These are phyloP conservation scores for Drosophila nasuta DNA, from an alignment of 1,140 invertebrate genomes.

Conservation along the genomic window DNA sequence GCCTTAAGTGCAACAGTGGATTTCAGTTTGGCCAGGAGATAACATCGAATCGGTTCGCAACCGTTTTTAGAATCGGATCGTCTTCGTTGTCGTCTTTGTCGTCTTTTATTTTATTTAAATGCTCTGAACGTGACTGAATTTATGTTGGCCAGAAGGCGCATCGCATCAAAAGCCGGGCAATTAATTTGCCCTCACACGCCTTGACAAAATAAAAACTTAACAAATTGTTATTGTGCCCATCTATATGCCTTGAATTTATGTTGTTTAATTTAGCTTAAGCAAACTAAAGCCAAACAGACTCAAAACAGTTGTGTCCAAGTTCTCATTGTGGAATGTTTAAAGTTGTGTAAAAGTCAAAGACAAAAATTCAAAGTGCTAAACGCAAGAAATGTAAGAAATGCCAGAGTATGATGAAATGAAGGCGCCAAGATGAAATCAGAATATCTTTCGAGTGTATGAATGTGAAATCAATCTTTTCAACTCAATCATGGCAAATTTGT, in stretches of 20 bases:
- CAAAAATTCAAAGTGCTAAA: background rate
- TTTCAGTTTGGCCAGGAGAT: conserved; percentile 76
- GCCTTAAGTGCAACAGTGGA: conserved; percentile 73
- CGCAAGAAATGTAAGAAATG: conserved; percentile 19
- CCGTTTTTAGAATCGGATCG: background rate
- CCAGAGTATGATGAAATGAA: background rate
- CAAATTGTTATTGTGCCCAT: conserved; percentile 20
- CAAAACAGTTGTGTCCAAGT: conserved; percentile 18
- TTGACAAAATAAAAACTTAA: conserved; percentile 35
- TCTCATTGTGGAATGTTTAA: conserved; percentile 20
- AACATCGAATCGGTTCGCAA: conserved; percentile 51
- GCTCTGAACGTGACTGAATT: conserved; percentile 81
- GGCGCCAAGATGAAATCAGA: background rate
- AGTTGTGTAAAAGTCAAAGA: conserved; percentile 21
- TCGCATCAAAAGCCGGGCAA: conserved; percentile 28
- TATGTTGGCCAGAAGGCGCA: conserved; percentile 54
- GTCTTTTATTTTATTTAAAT: conserved; percentile 73
- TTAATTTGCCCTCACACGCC: conserved; percentile 39
- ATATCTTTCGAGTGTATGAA: background rate
- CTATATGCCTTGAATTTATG: conserved; percentile 58
- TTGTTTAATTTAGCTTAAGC: conserved; percentile 69
- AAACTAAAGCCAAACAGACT: background rate
- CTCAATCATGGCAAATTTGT: conserved; percentile 9
- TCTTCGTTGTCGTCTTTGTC: background rate
- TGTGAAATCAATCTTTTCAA: background rate